These are phyloP conservation scores for Otis tarda DNA, from an alignment of 2,113 vertebrate species.

Conservation along the genomic window DNA sequence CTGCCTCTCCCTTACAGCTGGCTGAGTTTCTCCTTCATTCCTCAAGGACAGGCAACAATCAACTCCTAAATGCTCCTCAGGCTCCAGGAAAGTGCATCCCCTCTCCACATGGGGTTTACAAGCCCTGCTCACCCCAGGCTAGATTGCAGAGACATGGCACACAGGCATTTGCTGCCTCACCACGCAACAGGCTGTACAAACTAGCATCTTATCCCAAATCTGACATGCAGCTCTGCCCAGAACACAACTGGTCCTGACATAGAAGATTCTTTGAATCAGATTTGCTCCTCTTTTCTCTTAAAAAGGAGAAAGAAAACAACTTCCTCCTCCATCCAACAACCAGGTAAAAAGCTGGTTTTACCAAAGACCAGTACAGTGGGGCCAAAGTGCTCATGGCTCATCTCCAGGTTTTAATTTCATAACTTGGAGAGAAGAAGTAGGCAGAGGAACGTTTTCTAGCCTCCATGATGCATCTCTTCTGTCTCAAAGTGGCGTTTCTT, in stretches of 20 bases:
- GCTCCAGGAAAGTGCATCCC: background rate
- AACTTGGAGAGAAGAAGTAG: background rate
- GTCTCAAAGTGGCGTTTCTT: background rate
- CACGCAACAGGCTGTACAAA: background rate
- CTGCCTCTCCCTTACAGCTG: background rate
- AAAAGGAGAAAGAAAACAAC: background rate
- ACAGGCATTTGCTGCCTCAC: background rate
- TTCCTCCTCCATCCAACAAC: background rate
- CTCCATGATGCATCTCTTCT: background rate
- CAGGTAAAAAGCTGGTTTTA: background rate
- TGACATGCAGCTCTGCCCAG: background rate
- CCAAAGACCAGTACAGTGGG: background rate
- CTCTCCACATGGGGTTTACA: background rate
- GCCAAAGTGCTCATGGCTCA: background rate
- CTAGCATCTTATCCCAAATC: background rate
- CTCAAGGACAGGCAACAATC: background rate
- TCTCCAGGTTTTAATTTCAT: background rate
- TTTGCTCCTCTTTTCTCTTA: rapidly evolving
- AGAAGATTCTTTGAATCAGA: background rate
- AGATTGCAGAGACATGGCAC: rapidly evolving
- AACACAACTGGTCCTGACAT: rapidly evolving
- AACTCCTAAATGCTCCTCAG: rapidly evolving
- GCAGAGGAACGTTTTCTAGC: background rate
- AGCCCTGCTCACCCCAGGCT: background rate
- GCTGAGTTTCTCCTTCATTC: background rate